Conservation (phyloP, 2,797 vertebrate genomes). For the Pseudochaenichthys georgianus region DNA sequence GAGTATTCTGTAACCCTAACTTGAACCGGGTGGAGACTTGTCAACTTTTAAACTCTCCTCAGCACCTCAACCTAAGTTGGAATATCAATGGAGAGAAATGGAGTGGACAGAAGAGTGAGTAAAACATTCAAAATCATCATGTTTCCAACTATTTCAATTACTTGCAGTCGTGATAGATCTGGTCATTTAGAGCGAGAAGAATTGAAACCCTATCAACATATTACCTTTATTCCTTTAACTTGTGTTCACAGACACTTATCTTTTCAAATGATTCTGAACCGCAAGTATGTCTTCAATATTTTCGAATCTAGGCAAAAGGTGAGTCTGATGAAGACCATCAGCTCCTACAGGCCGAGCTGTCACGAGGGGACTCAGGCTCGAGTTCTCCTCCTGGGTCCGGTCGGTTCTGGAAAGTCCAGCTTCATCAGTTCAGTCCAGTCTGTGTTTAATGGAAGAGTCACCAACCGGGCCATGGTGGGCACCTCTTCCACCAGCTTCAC, state of each 20-base stretch:
- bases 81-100: conserved; percentile 65
- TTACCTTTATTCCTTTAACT: background rate
- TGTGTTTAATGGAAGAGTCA: conserved; percentile 76
- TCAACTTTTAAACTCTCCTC: background rate
- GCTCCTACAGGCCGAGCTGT: conserved; percentile 65
- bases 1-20: too few relatives aligned
- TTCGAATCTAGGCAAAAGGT: conserved; percentile 55
- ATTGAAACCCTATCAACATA: background rate
- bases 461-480: conserved; percentile 83
- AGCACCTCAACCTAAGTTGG: background rate
- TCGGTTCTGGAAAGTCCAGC: conserved; percentile 83
- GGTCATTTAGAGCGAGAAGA: too few relatives aligned
- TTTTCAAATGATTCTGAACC: background rate
- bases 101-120: conserved; percentile 80
- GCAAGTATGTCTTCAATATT: background rate
- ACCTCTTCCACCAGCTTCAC: conserved; percentile 75
- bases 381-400: conserved; percentile 81
- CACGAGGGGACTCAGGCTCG: conserved; percentile 57
- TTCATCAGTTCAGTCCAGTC: conserved; percentile 85
- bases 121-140: background rate
- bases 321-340: conserved; percentile 66
- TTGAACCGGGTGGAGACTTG: too few relatives aligned
- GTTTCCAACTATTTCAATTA: background rate
- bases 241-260: background rate
- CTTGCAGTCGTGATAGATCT: fast-evolving